Percentiles rank a stretch among this genome's conserved stretches.
Conservation (phyloP, 2,797 vertebrate species). For the Tokudaia muenninki region DNA sequence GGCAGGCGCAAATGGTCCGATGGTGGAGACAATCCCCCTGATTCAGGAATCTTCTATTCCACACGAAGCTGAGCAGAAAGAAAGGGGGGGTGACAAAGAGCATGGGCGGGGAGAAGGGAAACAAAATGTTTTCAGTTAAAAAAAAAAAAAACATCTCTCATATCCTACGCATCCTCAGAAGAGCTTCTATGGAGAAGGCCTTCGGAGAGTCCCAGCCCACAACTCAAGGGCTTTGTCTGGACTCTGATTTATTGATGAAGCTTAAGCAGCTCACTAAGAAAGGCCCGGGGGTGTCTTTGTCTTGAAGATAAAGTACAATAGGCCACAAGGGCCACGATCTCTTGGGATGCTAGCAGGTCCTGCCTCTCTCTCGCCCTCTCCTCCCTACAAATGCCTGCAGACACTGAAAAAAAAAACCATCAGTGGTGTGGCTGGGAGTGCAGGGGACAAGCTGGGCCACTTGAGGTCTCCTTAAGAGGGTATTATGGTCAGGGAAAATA, state of each 20-base stretch:
- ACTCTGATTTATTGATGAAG: constrained; percentile 70
- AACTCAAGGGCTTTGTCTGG: constrained; percentile 58
- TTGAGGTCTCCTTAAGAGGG: constrained; percentile 92
- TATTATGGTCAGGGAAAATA: constrained; percentile 91
- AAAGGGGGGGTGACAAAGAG: constrained; percentile 80
- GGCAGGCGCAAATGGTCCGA: constrained; percentile 93
- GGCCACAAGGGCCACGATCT: constrained; percentile 81
- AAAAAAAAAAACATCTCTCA: constrained; percentile 69
- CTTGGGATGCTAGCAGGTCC: constrained; percentile 73
- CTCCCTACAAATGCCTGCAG: constrained; percentile 52
- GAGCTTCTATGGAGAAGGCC: background rate
- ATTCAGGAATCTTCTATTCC: constrained; percentile 94
- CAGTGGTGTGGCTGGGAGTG: constrained; percentile 75
- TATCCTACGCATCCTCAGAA: constrained; percentile 58
- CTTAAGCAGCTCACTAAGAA: constrained; percentile 56
- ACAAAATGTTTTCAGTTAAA: constrained; percentile 81
- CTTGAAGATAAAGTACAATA: constrained; percentile 75
- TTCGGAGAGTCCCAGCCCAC: background rate
- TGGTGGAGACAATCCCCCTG: constrained; percentile 95
- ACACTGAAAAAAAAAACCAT: constrained; percentile 79
- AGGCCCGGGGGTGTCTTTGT: constrained; percentile 76
- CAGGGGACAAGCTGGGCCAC: constrained; percentile 88
- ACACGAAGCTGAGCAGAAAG: constrained; percentile 84
- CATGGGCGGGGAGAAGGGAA: constrained; percentile 74
- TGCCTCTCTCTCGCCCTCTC: constrained; percentile 69